Conservation (phyloP, 2,113 vertebrate species). For the Bungarus multicinctus region DNA sequence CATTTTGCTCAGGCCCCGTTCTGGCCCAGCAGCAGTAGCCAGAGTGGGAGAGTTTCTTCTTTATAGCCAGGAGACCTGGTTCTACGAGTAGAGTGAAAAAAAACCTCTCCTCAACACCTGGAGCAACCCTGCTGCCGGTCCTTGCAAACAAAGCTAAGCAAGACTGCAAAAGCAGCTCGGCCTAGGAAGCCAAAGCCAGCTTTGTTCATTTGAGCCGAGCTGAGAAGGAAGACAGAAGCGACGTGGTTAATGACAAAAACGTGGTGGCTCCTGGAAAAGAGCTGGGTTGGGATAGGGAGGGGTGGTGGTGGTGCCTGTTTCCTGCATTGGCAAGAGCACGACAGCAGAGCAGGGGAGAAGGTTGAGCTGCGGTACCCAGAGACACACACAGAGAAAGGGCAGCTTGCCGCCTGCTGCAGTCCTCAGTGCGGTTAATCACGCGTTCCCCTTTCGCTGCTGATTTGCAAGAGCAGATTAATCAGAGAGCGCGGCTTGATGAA, state of each 20-base stretch:
- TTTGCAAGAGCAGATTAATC: slow-evolving; percentile 99
- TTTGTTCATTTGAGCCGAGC: background rate
- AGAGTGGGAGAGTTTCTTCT: background rate
- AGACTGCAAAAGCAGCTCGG: background rate
- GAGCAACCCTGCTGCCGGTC: background rate
- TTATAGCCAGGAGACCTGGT: background rate
- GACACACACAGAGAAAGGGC: slow-evolving; percentile 67
- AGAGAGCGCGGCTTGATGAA: slow-evolving; percentile 96
- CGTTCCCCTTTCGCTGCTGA: slow-evolving; percentile 85
- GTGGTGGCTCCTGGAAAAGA: slow-evolving; percentile 50
- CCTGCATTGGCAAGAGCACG: slow-evolving; percentile 57
- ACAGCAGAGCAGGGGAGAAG: slow-evolving; percentile 45
- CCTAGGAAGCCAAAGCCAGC: too few relatives aligned
- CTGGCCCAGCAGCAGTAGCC: background rate
- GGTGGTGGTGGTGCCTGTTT: slow-evolving; percentile 45
- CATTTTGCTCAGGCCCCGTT: background rate
- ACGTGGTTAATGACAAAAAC: slow-evolving; percentile 57
- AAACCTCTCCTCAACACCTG: background rate
- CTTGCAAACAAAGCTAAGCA: background rate
- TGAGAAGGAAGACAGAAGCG: background rate
- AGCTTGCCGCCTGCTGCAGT: slow-evolving; percentile 74
- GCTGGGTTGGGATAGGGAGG: slow-evolving; percentile 46
- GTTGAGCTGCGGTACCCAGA: slow-evolving; percentile 58
- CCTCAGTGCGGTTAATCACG: slow-evolving; percentile 89
- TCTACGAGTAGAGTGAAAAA: background rate